phyloP scores from a whole-genome alignment of 2,888 invertebrate genomes.

The Trichopoda pennipes region DNA sequence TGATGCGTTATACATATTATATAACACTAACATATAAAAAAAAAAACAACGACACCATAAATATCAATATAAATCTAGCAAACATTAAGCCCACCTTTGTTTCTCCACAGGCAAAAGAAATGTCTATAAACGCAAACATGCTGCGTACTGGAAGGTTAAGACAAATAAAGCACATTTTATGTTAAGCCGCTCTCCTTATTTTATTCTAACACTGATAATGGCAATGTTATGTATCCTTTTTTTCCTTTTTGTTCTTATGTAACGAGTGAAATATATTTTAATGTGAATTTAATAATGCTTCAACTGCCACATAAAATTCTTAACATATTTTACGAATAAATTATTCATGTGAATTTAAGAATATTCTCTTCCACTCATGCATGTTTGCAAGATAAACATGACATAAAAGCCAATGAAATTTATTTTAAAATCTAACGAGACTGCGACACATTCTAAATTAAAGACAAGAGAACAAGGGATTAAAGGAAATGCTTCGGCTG shows the following conservation, averaged over 20 bases:
- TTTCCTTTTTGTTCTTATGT: neutral
- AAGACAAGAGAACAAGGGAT: conserved; percentile 18
- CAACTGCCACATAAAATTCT: conserved; percentile 9
- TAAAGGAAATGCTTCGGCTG: neutral
- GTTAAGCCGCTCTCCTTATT: neutral
- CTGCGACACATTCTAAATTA: neutral
- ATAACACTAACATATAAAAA: neutral
- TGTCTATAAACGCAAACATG: neutral
- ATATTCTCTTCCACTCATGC: conserved; percentile 2
- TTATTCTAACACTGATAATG: neutral
- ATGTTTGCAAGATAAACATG: conserved; percentile 6
- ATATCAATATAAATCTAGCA: neutral
- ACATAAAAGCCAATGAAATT: conserved; percentile 7
- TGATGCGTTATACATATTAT: too few species aligned
- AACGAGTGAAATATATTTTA: neutral
- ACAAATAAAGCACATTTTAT: neutral
- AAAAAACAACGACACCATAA: neutral
- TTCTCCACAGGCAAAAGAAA: neutral
- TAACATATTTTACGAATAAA: conserved; percentile 18
- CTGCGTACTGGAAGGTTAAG: neutral
- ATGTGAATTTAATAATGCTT: neutral
- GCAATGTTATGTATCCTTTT: neutral
- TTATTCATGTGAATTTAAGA: conserved; percentile 25
- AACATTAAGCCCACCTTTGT: neutral
- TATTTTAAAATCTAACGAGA: neutral